Percentiles rank a stretch among this genome's conserved stretches.
phyloP scores from a whole-genome alignment of 2,113 vertebrate species.

The Engraulis encrasicolus region DNA sequence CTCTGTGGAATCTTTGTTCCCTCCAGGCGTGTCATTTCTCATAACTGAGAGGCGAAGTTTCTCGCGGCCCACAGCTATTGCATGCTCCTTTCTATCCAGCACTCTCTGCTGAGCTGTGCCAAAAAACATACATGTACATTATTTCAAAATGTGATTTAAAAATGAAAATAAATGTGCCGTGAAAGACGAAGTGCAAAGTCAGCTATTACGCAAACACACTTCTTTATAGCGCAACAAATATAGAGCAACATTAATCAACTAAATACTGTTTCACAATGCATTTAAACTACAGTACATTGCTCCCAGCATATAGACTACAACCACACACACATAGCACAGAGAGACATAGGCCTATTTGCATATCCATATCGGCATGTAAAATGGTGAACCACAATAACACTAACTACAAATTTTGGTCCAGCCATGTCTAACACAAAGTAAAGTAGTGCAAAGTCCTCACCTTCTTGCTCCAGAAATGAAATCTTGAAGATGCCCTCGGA shows the following conservation, averaged over 20 bases:
- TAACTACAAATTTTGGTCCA: too few species aligned
- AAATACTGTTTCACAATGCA: too few species aligned
- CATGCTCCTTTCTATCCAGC: background rate
- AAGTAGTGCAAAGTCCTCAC: too few species aligned
- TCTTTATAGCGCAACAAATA: too few species aligned
- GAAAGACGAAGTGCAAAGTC: too few species aligned
- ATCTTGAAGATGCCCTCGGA: constrained; percentile 50
- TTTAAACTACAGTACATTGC: too few species aligned
- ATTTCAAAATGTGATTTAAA: background rate
- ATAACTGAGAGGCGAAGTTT: background rate
- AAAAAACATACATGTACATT: background rate
- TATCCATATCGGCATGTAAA: too few species aligned
- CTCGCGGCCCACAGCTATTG: background rate
- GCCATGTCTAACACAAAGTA: too few species aligned
- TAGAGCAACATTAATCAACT: too few species aligned
- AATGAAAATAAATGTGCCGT: too few species aligned
- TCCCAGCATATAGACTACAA: constrained; percentile 49
- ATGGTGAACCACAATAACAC: too few species aligned
- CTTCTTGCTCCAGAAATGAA: constrained; percentile 52
- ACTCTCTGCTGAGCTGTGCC: constrained; percentile 6
- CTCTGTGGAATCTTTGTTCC: background rate
- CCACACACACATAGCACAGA: background rate
- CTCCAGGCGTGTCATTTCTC: background rate
- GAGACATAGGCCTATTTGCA: background rate
- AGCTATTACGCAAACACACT: too few species aligned